Percentiles rank a stretch among this genome's conserved stretches.
These are phyloP conservation scores for Tineola bisselliella DNA, from an alignment of 2,888 invertebrate genomes.

Conservation along the genomic window DNA sequence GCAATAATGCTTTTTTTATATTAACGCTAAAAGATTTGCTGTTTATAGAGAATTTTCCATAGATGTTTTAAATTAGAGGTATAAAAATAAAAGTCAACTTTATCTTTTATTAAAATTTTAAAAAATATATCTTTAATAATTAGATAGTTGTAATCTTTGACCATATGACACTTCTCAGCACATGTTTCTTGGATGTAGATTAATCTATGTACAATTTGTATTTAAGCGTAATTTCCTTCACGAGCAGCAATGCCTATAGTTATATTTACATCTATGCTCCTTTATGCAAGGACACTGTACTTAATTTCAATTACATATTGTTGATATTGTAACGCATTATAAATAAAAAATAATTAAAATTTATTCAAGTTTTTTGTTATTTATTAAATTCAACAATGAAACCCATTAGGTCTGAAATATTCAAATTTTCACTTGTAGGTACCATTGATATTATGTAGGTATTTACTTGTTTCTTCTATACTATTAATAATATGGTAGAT, in stretches of 20 bases:
- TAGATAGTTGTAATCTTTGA: slow-evolving; percentile 5
- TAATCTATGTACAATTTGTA: not conserved
- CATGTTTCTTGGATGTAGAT: not conserved
- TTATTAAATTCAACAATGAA: no score
- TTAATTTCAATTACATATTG: slow-evolving; percentile 28
- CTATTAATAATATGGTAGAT: no score
- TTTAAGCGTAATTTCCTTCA: not conserved
- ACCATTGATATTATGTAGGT: no score
- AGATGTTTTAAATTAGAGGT: no score
- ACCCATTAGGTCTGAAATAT: no score
- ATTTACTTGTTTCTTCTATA: no score
- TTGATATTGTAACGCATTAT: slow-evolving; percentile 18
- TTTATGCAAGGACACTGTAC: slow-evolving; percentile 21
- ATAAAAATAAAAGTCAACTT: no score
- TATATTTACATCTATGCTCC: not conserved
- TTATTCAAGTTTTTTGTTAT: not conserved
- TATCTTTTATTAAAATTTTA: not conserved
- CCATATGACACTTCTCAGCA: slow-evolving; percentile 7
- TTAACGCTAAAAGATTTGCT: not conserved
- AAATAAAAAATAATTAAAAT: slow-evolving; percentile 15
- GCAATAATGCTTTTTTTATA: not conserved
- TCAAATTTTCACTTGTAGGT: no score
- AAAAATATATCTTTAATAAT: not conserved
- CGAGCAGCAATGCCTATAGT: not conserved
- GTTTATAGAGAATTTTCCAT: not conserved